Base-by-base conservation (phyloP, 2,888 invertebrate species). In the Argynnis bischoffii region DNA sequence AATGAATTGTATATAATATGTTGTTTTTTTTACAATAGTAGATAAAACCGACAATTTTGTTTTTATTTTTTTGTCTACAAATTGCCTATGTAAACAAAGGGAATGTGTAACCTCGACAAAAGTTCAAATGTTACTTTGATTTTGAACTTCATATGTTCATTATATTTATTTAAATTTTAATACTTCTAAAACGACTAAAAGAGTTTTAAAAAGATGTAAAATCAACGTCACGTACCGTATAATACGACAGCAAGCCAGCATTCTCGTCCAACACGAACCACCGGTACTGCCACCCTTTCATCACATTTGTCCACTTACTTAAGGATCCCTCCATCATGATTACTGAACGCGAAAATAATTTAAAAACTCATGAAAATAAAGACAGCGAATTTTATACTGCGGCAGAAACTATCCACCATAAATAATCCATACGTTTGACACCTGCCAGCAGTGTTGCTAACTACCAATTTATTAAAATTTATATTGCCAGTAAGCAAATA, bases 251-350 rank as follows among this genome's bases (percentile, higher is more conserved):
- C 72, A 99, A 94, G 64, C 99, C 99, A 78, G 98, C 97, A 90
- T 97, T 98, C 89, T 99, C 98, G 92, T 99, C 99, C 79, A 99
- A 93, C 79, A 99, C 99, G 93, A 99, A 99, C 98, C 99, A 99
- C 77, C 99, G 95, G 93, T 99, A 99, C 90, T 99, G 99, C 99
- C 99, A 99, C 76, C 99, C 99, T 88, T 97, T 98, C 95, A 98
- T 97, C 83, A 99, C 97, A 94, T 98, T 99, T 76, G 98, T 99
- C 98, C 98, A 98, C 94, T 98, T 98, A 93, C 97, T 98, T 73
- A 98, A 92, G 71, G 98, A 97, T 81, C 98, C 98, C 93, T 98
- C 98, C 97, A 98, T 97, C 90, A 94, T 91, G 79, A 81, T 90
- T 85, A 77, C 69, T 69, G 71, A 81, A 83, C 76, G 79, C 78